Evolutionary conservation across 2,888 invertebrate genomes (phyloP), one percentile per base, ranked within the genome.

Genomic region (Antheraea assamensis): DNA sequence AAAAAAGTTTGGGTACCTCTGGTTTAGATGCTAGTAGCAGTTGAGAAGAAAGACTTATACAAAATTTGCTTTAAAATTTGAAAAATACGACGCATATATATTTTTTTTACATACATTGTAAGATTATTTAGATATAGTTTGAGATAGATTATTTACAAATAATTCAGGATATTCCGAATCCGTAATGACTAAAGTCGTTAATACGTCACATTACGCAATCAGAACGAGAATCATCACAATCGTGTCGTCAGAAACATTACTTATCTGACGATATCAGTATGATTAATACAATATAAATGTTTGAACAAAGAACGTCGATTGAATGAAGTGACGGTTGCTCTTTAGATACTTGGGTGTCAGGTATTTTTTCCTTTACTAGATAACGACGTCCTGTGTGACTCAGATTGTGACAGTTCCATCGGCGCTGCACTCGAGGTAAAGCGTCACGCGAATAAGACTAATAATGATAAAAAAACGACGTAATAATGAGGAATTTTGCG

Each of bases 351-450:
- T 78, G 75, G 77, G 78, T 76, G 77, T 55, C 35, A 71, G 35
- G 52, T 35, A 71, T 77, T 81, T 83, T 82, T 83, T 83, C 78
- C 80, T 79, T 78, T 76, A 80, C 74, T 73, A 78, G 82, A 84
- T 83, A 84, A 81, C 71, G 74, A 78, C 70, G 64, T 68, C 74
- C 71, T 73, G 47, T 75, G 72, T 72, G 68, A 66, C 21, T 68
- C 58, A 70, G 77, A 77, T 82, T 81, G 83, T 81, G 81, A 77
- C 80, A 80, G 79, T 80, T 74, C 75, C 80, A 82, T 82, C 79
- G 79, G 79, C 79, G 77, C 78, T 78, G 75, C 78, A 76, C 73
- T 76, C 72, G 71, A 64, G 52, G 72, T 71, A 73, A 72, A 66
- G 42, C 71, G 73, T 73, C 73, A 71, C 35, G 42, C 49, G 17